Evolutionary conservation across 2,888 invertebrate genomes (phyloP), one percentile per base, ranked within the genome.

Genomic region (Melanotus villosus): DNA sequence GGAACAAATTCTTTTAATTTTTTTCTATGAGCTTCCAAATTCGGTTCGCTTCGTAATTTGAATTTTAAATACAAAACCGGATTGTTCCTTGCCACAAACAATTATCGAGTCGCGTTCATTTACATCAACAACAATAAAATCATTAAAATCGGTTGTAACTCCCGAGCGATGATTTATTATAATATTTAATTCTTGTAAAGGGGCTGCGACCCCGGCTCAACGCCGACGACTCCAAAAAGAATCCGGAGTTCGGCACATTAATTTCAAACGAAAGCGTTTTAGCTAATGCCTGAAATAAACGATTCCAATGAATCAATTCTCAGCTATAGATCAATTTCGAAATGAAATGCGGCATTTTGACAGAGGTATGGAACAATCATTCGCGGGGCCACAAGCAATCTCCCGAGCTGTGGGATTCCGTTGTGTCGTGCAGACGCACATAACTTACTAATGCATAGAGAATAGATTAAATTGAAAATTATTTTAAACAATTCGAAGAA

Each of bases 231-330:
- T 36, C 36, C 23, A 34, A 47, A 57, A 62, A 70, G 57, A 54
- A 66, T 30, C 62, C 47, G 57, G 34, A 66, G 43, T 63, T 70
- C 52, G 60, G 50, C 71, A 69, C 73, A 74, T 74, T 73, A 73
- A 73, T 73, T 73, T 70, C 56, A 71, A 71, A 76, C 57, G 30
- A 70, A 73, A 73, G 72, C 71, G 73, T 75, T 77, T 76, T 71
- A 73, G 75, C 73, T 77, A 76, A 75, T 76, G 73, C 67, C 68
- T 63, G 73, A 75, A 73, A 75, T 75, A 75, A 77, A 76, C 74
- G 75, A 70, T 73, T 69, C 70, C 73, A 73, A 76, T 75, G 75
- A 76, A 77, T 77, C 77, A 77, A 76, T 77, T 74, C 73, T 18
- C 56, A 66, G 71, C 76, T 70, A 73, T 74, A 73, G 73, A 76